These are phyloP conservation scores for Glaucopsyche alexis DNA, from an alignment of 2,888 invertebrate species.

Conservation along the genomic window DNA sequence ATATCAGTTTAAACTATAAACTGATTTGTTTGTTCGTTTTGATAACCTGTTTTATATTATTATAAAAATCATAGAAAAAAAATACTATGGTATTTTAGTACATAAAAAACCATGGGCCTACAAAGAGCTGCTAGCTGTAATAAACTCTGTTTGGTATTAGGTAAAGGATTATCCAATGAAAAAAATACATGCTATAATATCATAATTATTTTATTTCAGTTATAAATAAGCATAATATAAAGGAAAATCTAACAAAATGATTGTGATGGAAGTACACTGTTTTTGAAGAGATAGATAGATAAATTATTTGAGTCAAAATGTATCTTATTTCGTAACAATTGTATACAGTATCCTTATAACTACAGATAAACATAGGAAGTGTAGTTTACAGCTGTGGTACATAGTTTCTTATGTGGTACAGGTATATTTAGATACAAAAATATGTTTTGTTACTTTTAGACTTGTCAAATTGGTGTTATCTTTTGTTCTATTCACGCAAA, in stretches of 20 bases:
- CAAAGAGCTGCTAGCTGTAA: too few species aligned
- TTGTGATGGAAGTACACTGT: constrained; percentile 8
- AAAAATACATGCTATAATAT: background rate
- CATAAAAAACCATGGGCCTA: too few species aligned
- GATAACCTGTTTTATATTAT: background rate
- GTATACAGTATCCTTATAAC: background rate
- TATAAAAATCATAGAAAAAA: too few species aligned
- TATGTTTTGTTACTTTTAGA: constrained; percentile 3
- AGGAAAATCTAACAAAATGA: background rate
- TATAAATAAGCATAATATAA: background rate
- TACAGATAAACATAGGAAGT: background rate
- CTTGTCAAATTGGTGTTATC: constrained; percentile 6
- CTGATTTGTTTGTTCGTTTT: background rate
- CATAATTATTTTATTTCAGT: constrained; percentile 7
- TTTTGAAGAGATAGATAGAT: background rate
- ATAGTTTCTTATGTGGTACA: background rate
- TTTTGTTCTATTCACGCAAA: constrained; percentile 23
- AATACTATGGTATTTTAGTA: too few species aligned
- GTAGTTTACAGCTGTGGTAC: background rate
- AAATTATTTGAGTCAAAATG: background rate
- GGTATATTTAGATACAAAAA: constrained; percentile 11
- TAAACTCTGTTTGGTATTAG: too few species aligned
- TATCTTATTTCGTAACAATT: background rate
- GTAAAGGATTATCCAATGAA: background rate
- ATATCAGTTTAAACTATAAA: background rate